Conservation (phyloP, 1,140 invertebrate species). For the Scaptomyza hsui region DNA sequence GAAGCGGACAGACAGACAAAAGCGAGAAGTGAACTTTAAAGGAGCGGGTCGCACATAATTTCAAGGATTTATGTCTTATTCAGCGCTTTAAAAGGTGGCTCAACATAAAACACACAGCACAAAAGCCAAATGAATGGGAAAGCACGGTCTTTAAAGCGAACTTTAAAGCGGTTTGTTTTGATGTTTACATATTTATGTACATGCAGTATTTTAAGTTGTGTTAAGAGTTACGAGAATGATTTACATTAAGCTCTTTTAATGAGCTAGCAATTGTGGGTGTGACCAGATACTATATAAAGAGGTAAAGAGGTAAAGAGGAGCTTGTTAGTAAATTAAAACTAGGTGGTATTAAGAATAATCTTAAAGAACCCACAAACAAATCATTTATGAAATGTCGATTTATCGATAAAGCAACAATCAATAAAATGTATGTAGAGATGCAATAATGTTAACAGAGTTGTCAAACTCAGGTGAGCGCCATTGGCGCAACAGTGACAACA, state of each 20-base stretch:
- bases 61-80: constrained; percentile 71
- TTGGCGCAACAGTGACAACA: constrained; percentile 37
- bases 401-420: not conserved
- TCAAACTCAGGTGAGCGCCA: constrained; percentile 29
- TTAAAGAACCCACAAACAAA: too few relatives aligned
- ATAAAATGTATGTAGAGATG: constrained; percentile 23
- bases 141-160: constrained; percentile 15
- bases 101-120: not conserved
- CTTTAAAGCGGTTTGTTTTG: constrained; percentile 44
- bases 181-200: constrained; percentile 18
- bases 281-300: too few relatives aligned
- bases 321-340: constrained; percentile 1
- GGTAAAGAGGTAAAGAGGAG: not conserved
- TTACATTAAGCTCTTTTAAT: constrained; percentile 25
- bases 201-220: not conserved
- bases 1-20: not conserved
- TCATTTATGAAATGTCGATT: constrained; percentile 3
- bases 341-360: not conserved
- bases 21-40: constrained; percentile 28
- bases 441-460: constrained; percentile 38
- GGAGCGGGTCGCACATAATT: constrained; percentile 47
- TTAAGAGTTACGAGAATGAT: constrained; percentile 3
- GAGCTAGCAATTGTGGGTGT: not conserved
- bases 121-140: constrained; percentile 30
- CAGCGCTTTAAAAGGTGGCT: constrained; percentile 43